Base-by-base conservation (phyloP, 30 jellyfish, hydroid and myxozoan genomes). In the Aurelia aurita region DNA sequence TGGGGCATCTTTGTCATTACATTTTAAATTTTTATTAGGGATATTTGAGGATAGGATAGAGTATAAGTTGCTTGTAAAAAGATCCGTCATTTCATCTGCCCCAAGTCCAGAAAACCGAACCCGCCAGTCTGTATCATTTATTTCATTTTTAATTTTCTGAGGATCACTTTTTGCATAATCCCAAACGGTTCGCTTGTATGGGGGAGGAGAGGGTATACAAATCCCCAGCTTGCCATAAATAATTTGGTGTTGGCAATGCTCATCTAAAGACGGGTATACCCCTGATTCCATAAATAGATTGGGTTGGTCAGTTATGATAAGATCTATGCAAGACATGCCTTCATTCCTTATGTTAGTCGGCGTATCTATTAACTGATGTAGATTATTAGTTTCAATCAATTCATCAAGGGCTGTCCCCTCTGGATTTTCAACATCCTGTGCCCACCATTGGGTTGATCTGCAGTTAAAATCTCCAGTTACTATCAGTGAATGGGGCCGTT, bases 381-480 rank as follows among this genome's bases (percentile, higher is more conserved):
- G 43, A 34, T 47, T 45, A 72, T 72, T 72, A 0, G 70, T 72
- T 72, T 72, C 84, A 10, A 72, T 22, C 27, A 72, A 39, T 72
- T 72, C 84, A 55, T 72, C 84, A 23, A 72, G 49, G 34, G 84
- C 84, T 21, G 54, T 39, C 27, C 84, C 84, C 70, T 46, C 71
- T 54, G 84, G 84, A 19, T 72, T 57, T 3, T 72, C 72, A 45
- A 72, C 58, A 72, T 72, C 72, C 58, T 72, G 65, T 57, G 70
- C 29, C 84, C 84, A 72, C 84, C 84, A 72, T 45, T 22, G 54
- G 27, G 84, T 19, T 16, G 84, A 72, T 72, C 84, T 72, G 84
- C 84, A 72, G 58, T 72, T 72, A 55, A 72, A 45, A 39, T 72
- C 84, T 22, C 84, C 84, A 21, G 70, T 72, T 72, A 72, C 11